Percentiles rank a stretch among this genome's conserved stretches.
These are phyloP conservation scores for Aphidoletes aphidimyza DNA, from an alignment of 2,888 invertebrate species.

Conservation along the genomic window DNA sequence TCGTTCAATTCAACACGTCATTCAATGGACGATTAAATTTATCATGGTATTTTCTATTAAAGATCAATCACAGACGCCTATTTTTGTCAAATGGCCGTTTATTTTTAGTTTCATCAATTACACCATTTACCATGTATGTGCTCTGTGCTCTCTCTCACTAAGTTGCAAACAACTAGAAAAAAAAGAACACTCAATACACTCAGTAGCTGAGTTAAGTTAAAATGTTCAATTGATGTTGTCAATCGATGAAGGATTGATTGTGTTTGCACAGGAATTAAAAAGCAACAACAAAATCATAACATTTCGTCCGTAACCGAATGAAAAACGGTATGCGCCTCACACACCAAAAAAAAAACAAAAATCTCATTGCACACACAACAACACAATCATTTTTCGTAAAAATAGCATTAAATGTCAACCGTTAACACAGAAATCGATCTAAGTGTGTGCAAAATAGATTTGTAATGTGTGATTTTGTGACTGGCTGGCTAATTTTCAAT, in stretches of 20 bases:
- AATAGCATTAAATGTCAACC: neutral
- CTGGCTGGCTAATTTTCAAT: neutral
- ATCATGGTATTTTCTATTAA: conserved; percentile 17
- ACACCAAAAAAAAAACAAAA: too few species aligned
- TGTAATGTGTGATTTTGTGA: neutral
- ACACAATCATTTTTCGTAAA: neutral
- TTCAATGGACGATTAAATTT: conserved; percentile 22
- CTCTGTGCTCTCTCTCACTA: neutral
- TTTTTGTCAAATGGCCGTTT: neutral
- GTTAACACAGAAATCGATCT: neutral
- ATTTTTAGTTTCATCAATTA: neutral
- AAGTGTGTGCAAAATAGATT: neutral
- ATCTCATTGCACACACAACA: neutral
- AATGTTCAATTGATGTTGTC: neutral
- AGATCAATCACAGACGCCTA: conserved; percentile 11
- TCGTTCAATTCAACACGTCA: too few species aligned
- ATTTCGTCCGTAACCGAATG: too few species aligned
- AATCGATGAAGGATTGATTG: conserved; percentile 20
- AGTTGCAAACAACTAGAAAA: too few species aligned
- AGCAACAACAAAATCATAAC: too few species aligned
- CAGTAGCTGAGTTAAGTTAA: neutral
- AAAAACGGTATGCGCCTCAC: too few species aligned
- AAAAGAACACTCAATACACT: neutral
- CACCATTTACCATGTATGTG: neutral
- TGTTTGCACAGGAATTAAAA: neutral